Base-by-base conservation (phyloP, 2,113 vertebrate genomes). In the Halichoerus grypus region DNA sequence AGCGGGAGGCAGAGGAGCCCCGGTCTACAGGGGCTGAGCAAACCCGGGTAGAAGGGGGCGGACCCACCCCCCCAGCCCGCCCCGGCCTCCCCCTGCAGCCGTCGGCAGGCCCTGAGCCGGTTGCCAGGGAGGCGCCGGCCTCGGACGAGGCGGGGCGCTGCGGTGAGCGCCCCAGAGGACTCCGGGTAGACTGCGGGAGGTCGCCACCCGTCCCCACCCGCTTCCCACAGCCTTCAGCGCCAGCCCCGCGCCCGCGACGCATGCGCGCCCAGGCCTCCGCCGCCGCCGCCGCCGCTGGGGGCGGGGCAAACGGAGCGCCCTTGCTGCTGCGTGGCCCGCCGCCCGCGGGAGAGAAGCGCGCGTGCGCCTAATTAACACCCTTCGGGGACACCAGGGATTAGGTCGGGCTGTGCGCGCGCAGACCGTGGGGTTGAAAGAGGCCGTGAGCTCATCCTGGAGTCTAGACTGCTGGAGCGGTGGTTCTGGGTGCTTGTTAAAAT, bases 211-310 rank as follows among this genome's bases (percentile, higher is more conserved):
- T 1, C 15, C 33, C n/a, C 0, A 4, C 9, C 15, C 0, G 0
- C 26, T 24, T 12, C 74, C 42, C 86, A 22, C 13, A 1, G 19
- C 18, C 2, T 0, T 33, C 1, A 7, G 15, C 4, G 14, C 4
- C 7, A 0, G 11, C 19, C 5, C 7, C 2, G 0, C 2, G 0
- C 11, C 5, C 1, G 51, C 0, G 0, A 8, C 80, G 88, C 94
- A 46, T 55, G 92, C 85, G 55, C 55, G 0, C 46, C 28, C 7
- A 19, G 6, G 13, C 49, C 74, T 1, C 13, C 0, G 8, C 13
- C 2, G 0, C 16, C 0, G 8, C 13, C 2, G 0, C 16, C 2
- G 51, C 15, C 72, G 13, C n/a, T 6, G 33, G 6, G 31, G 72
- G 55, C 22, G 33, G 31, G 11, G 59, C 36, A 1, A 2, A 18